A percentile compares a stretch with the other conserved stretches of the same genome.
These are phyloP conservation scores for Dicranocentrus wangi DNA, from an alignment of 2,888 invertebrate species.

Conservation along the genomic window DNA sequence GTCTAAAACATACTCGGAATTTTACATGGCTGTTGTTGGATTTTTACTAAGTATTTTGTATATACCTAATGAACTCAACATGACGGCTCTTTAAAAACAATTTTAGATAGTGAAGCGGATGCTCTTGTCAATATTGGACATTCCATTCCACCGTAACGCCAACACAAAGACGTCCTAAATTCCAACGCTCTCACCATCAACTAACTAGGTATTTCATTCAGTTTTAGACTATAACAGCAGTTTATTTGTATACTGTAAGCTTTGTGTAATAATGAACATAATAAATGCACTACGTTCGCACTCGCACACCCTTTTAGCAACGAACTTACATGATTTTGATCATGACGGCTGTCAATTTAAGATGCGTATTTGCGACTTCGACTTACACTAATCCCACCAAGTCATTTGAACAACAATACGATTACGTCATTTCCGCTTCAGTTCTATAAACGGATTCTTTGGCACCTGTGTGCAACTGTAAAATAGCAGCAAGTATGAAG, in stretches of 20 bases:
- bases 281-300: too few relatives aligned
- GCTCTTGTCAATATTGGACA: conserved; percentile 62
- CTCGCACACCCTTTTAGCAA: too few relatives aligned
- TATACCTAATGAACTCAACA: too few relatives aligned
- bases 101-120: conserved; percentile 41
- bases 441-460: conserved; percentile 51
- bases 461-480: conserved; percentile 41
- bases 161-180: conserved; percentile 54
- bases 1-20: too few relatives aligned
- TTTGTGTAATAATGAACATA: too few relatives aligned
- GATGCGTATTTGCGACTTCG: neutral
- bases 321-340: too few relatives aligned
- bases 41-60: too few relatives aligned
- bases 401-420: conserved; percentile 52
- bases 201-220: conserved; percentile 17
- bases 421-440: conserved; percentile 58
- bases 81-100: too few relatives aligned
- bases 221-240: conserved; percentile 34
- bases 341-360: conserved; percentile 2
- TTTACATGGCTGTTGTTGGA: too few relatives aligned
- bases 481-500: neutral
- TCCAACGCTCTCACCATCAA: conserved; percentile 44
- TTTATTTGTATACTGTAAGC: too few relatives aligned
- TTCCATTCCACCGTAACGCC: conserved; percentile 57
- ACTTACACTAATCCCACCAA: conserved; percentile 30